Percentiles rank a stretch among this genome's conserved stretches.
These are phyloP conservation scores for Vireo altiloquus DNA, from an alignment of 2,113 vertebrate species.

Conservation along the genomic window DNA sequence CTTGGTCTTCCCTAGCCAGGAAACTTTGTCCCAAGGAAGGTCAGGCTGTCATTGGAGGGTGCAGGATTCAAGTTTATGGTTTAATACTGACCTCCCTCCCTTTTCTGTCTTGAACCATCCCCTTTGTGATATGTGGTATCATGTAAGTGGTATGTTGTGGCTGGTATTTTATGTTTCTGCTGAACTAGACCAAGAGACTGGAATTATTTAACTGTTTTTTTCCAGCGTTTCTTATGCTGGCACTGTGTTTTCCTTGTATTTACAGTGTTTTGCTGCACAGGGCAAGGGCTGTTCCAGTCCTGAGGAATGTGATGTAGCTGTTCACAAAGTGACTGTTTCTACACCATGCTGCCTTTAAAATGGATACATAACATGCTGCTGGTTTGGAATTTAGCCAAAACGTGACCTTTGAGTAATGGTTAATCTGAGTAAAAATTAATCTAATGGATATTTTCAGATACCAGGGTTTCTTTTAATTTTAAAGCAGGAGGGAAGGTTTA, in stretches of 20 bases:
- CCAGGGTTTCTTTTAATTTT: not conserved
- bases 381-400: not conserved
- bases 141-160: not conserved
- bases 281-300: not conserved
- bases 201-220: not conserved
- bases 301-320: not conserved
- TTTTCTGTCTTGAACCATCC: not conserved
- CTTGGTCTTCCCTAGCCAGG: not conserved
- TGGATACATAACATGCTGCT: rapidly evolving
- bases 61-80: not conserved
- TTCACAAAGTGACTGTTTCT: not conserved
- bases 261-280: not conserved
- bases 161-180: not conserved
- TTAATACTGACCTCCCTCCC: not conserved
- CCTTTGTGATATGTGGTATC: not conserved
- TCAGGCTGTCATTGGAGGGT: not conserved
- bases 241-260: not conserved
- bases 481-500: not conserved
- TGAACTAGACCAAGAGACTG: not conserved
- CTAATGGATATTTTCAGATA: not conserved
- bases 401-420: not conserved
- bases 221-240: not conserved
- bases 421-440: not conserved
- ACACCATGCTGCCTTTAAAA: not conserved
- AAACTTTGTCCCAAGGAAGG: rapidly evolving